Evolutionary conservation across 2,113 vertebrate species (phyloP).

Genomic region (Theristicus caerulescens): DNA sequence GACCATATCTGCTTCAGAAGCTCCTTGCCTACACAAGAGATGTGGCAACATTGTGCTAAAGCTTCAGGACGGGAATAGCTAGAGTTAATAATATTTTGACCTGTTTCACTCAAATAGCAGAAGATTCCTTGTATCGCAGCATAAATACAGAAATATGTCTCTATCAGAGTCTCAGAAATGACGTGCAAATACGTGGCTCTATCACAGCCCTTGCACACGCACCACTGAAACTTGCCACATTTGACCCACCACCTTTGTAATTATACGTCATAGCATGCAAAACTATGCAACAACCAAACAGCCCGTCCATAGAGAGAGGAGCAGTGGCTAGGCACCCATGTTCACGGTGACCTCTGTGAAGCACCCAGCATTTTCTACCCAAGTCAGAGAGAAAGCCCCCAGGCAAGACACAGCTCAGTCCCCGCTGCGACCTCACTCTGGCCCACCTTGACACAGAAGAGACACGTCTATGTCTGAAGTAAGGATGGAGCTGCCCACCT

Average conservation of each 20-base stretch:
- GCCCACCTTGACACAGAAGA: neutral
- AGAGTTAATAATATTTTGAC: neutral
- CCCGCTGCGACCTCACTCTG: neutral
- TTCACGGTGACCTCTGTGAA: neutral
- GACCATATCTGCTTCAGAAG: neutral
- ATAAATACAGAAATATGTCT: neutral
- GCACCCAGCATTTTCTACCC: neutral
- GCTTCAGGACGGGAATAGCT: neutral
- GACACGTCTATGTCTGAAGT: accelerated
- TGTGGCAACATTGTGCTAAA: neutral
- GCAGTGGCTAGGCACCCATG: neutral
- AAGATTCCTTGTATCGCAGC: neutral
- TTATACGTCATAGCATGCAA: accelerated
- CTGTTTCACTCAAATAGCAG: neutral
- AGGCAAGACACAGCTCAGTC: neutral
- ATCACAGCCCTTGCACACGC: neutral
- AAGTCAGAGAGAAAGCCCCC: neutral
- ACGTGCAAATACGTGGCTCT: neutral
- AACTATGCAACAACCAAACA: neutral
- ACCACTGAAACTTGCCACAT: neutral
- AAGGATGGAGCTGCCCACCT: neutral
- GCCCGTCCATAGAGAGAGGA: accelerated
- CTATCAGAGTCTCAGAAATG: neutral
- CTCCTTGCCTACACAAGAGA: neutral
- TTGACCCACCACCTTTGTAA: neutral